Evolutionary conservation across 2,888 invertebrate species (phyloP).

Genomic region (Lasioglossum vierecki): DNA sequence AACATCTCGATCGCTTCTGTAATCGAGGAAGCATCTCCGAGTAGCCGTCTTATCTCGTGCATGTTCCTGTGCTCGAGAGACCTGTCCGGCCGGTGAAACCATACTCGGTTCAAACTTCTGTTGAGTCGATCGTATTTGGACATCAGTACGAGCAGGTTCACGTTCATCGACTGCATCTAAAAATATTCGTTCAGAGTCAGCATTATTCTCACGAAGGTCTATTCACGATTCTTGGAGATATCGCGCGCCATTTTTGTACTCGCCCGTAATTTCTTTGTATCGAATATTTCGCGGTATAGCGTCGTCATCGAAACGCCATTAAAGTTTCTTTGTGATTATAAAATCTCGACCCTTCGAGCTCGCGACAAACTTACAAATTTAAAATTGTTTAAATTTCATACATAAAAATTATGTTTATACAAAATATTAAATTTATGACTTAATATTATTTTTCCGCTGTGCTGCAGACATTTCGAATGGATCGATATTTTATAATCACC

Average conservation of each 20-base stretch:
- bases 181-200: constrained; percentile 7
- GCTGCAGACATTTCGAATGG: background rate
- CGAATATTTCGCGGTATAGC: background rate
- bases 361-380: too few relatives aligned
- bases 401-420: too few relatives aligned
- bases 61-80: constrained; percentile 8
- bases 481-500: background rate
- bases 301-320: background rate
- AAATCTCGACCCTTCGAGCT: background rate
- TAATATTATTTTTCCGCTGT: background rate
- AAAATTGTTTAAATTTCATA: too few relatives aligned
- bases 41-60: background rate
- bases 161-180: constrained; percentile 75
- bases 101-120: constrained; percentile 67
- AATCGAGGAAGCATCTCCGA: background rate
- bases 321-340: background rate
- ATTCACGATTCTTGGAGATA: background rate
- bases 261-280: background rate
- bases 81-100: constrained; percentile 21
- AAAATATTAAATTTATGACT: too few relatives aligned
- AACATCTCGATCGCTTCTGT: background rate
- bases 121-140: constrained; percentile 74
- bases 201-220: background rate
- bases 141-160: constrained; percentile 73
- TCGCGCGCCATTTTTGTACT: background rate